Base-by-base conservation (phyloP, 2,888 invertebrate species). In the Acanthosepion esculentum region DNA sequence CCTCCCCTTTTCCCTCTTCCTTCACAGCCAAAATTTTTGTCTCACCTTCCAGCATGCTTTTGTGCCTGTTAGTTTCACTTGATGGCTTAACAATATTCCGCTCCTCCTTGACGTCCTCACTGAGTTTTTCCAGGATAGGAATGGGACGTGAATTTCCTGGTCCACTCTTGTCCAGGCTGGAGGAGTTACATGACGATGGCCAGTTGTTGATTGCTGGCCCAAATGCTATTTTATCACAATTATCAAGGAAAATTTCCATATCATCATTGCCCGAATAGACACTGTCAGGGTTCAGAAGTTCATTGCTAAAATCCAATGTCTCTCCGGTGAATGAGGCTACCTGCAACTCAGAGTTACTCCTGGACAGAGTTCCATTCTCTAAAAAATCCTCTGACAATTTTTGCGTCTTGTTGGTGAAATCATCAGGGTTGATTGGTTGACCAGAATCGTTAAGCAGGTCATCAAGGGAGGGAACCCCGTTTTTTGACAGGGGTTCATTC, bases 391-490 rank as follows among this genome's bases (percentile, higher is more conserved):
- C 55, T 26, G 95, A 96, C 55, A 95, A 95, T 94, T 95, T 95
- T 53, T 95, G 95, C 12, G 48, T 78, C n/a, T 94, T 93, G 50
- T 95, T 94, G 4, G 94, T 94, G 78, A 94, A 94, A 48, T 94
- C 59, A 64, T 95, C 94, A 18, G 94, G 94, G 59, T 95, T 95
- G 18, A 94, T 94, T 93, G 96, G 96, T 95, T 96, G 96, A 95
- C 96, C 96, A 96, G 96, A 96, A 94, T 96, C 96, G 95, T 95
- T 96, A 96, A 96, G 96, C 95, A 96, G 95, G 93, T 96, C 96
- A 96, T 96, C 96, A 96, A 96, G 96, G 96, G 97, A 97, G 96
- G 96, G 96, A 96, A 96, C 96, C 96, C 96, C 96, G 96, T 96
- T 97, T 97, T 97, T 97, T 97, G 96, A 95, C 95, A 95, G 94